phyloP scores from a whole-genome alignment of 2,797 vertebrate genomes.

The Amblyopsis hoosieri region DNA sequence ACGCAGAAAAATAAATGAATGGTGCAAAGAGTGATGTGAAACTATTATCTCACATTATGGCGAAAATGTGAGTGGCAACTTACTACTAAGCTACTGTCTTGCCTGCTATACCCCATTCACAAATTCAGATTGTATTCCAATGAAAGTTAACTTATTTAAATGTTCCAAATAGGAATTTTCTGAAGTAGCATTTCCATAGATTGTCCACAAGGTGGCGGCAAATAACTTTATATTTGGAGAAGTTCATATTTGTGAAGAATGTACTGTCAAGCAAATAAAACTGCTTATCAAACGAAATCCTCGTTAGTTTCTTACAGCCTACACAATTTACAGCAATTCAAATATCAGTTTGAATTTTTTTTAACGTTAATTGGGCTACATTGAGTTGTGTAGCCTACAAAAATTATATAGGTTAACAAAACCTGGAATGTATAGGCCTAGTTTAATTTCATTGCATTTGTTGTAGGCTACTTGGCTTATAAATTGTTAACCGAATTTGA shows the following conservation, averaged over 20 bases:
- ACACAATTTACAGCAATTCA: not conserved
- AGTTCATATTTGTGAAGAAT: conserved; percentile 10
- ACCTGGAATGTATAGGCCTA: too few relatives aligned
- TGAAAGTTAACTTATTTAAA: conserved; percentile 3
- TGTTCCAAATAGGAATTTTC: not conserved
- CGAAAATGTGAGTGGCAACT: not conserved
- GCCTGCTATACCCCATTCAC: not conserved
- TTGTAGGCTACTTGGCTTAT: too few relatives aligned
- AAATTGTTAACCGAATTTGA: too few relatives aligned
- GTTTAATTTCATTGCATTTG: too few relatives aligned
- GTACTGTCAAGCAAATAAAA: conserved; percentile 49
- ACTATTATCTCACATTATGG: not conserved
- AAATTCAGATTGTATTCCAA: conserved; percentile 10
- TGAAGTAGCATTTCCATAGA: not conserved
- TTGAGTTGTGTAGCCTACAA: not conserved
- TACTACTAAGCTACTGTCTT: conserved; percentile 11
- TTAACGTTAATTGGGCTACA: not conserved
- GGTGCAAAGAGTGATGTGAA: not conserved
- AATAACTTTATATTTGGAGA: conserved; percentile 15
- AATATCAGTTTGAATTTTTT: not conserved
- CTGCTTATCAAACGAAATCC: conserved; percentile 24
- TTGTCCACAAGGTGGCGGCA: conserved; percentile 59
- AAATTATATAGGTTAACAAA: not conserved
- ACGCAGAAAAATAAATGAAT: conserved; percentile 59
- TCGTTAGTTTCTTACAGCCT: conserved; percentile 3